These are phyloP conservation scores for Drosophila kurseongensis DNA, from an alignment of 1,140 invertebrate genomes.

Conservation along the genomic window DNA sequence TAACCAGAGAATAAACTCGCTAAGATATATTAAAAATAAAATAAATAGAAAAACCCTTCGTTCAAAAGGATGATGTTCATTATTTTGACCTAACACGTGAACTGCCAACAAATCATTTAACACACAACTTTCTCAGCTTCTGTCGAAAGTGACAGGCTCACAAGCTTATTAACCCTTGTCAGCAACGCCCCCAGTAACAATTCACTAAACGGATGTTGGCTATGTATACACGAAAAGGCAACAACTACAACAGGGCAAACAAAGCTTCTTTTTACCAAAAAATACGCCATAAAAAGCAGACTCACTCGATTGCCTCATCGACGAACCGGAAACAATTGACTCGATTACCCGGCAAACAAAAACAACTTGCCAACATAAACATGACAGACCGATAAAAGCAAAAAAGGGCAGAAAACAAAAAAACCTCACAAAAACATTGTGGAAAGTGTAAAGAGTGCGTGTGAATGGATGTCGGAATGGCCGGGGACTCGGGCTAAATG, in stretches of 20 bases:
- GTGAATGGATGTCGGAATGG: slow-evolving; percentile 17
- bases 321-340: slow-evolving; percentile 81
- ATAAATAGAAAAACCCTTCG: not conserved
- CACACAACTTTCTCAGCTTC: slow-evolving; percentile 23
- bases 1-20: too few relatives aligned
- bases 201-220: slow-evolving; percentile 69
- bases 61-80: not conserved
- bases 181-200: slow-evolving; percentile 45
- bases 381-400: slow-evolving; percentile 71
- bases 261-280: slow-evolving; percentile 18
- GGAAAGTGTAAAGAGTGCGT: slow-evolving; percentile 50
- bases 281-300: slow-evolving; percentile 70
- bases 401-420: slow-evolving; percentile 45
- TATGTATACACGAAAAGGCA: slow-evolving; percentile 61
- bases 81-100: not conserved
- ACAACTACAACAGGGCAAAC: slow-evolving; percentile 26
- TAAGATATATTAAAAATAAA: not conserved
- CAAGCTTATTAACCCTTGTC: slow-evolving; percentile 77
- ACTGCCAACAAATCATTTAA: slow-evolving; percentile 26
- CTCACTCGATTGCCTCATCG: slow-evolving; percentile 82
- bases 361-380: slow-evolving; percentile 75
- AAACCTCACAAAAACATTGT: slow-evolving; percentile 39
- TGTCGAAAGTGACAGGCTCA: slow-evolving; percentile 50
- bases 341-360: slow-evolving; percentile 76
- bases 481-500: slow-evolving; percentile 47